Evolutionary conservation across 2,888 invertebrate genomes (phyloP).

Genomic region (Chaetoderma sp.): DNA sequence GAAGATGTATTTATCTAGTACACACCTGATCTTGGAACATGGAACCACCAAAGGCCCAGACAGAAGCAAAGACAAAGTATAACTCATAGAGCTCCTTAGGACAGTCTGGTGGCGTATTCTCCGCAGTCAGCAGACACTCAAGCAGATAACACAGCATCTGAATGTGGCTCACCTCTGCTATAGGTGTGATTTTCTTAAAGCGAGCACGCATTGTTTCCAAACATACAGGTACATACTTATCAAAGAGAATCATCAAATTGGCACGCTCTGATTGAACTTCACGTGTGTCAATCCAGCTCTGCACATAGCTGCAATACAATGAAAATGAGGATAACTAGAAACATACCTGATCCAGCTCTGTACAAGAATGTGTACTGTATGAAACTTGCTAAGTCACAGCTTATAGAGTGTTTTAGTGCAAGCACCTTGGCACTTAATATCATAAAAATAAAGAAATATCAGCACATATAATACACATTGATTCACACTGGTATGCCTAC

Average conservation of each 20-base stretch:
- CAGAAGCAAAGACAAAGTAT: constrained; percentile 94
- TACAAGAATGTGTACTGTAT: too few relatives aligned
- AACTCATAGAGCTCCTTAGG: constrained; percentile 95
- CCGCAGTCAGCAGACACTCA: constrained; percentile 84
- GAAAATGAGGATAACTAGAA: too few relatives aligned
- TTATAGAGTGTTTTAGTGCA: too few relatives aligned
- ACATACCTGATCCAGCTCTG: too few relatives aligned
- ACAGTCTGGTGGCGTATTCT: constrained; percentile 88
- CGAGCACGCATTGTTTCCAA: constrained; percentile 87
- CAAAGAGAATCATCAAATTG: constrained; percentile 93
- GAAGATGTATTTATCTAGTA: too few relatives aligned
- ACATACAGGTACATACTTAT: constrained; percentile 94
- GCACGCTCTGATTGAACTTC: constrained; percentile 74
- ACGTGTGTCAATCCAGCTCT: constrained; percentile 77
- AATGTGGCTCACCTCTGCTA: constrained; percentile 93
- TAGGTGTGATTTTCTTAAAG: constrained; percentile 95
- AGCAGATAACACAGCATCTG: constrained; percentile 89
- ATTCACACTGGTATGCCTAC: too few relatives aligned
- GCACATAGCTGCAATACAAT: constrained; percentile 78
- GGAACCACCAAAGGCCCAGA: constrained; percentile 98
- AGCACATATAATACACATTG: too few relatives aligned
- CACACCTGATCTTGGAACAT: constrained; percentile 90
- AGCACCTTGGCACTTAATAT: too few relatives aligned
- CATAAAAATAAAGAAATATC: too few relatives aligned
- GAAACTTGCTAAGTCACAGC: too few relatives aligned